Percentiles rank a stretch among this genome's conserved stretches.
These are phyloP conservation scores for Orchestia grillus DNA, from an alignment of 1,140 invertebrate species.

Conservation along the genomic window DNA sequence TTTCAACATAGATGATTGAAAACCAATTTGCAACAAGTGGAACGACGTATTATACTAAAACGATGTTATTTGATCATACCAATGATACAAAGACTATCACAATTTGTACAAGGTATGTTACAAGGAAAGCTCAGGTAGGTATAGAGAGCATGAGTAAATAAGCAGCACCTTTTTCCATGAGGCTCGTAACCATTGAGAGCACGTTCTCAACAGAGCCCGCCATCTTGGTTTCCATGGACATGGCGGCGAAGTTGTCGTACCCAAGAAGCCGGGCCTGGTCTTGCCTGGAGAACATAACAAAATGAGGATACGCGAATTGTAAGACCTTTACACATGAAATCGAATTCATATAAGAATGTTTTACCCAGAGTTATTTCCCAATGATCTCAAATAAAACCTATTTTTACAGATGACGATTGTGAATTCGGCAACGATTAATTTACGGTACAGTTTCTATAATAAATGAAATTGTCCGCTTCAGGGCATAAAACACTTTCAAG, in stretches of 20 bases:
- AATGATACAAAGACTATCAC: no score
- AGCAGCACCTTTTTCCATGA: conserved; percentile 71
- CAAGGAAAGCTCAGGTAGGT: background rate
- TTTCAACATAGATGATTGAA: no score
- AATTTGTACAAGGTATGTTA: background rate
- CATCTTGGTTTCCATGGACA: conserved; percentile 97
- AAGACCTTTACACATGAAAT: background rate
- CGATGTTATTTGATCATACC: no score
- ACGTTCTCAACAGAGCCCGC: conserved; percentile 86
- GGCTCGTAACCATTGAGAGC: conserved; percentile 79
- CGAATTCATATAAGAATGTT: background rate
- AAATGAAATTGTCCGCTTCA: no score
- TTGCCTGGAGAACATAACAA: conserved; percentile 71
- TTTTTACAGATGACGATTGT: no score
- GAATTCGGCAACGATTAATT: no score
- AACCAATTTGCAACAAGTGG: no score
- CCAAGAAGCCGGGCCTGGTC: conserved; percentile 84
- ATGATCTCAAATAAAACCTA: no score
- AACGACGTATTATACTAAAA: no score
- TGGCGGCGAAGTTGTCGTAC: conserved; percentile 82
- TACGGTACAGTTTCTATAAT: no score
- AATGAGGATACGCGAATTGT: background rate
- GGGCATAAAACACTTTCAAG: no score
- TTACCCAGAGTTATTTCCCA: background rate
- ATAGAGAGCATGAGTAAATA: background rate